Evolutionary conservation across 1,140 invertebrate genomes (phyloP).

Genomic region (Rhizoglyphus robini): DNA sequence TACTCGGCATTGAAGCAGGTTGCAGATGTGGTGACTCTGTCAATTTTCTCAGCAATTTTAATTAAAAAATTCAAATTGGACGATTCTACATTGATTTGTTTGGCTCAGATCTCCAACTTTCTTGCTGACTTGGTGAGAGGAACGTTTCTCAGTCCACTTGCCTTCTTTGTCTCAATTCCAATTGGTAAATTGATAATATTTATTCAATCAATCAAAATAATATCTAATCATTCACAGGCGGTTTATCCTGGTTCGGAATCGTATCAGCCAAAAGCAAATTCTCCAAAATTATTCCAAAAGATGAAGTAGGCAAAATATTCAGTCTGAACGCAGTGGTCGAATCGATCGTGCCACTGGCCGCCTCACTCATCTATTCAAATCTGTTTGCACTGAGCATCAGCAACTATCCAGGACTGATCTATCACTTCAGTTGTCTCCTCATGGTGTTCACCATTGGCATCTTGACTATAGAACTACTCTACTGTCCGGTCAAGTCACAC

Average conservation of each 20-base stretch:
- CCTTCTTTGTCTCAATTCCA: not conserved
- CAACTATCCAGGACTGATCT: not conserved
- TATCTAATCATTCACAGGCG: too few relatives aligned
- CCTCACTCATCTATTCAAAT: not conserved
- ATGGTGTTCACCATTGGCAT: not conserved
- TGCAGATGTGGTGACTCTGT: not conserved
- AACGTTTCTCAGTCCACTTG: not conserved
- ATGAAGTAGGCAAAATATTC: conserved; percentile 4
- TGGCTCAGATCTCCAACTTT: not conserved
- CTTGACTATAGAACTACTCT: not conserved
- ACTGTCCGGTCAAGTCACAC: not conserved
- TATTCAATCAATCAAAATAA: not conserved
- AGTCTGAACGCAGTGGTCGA: not conserved
- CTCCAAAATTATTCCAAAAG: conserved; percentile 2
- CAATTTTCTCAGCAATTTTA: not conserved
- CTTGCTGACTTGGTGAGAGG: not conserved
- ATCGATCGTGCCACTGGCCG: not conserved
- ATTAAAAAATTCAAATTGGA: not conserved
- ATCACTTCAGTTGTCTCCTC: conserved; percentile 2
- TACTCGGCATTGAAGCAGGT: not conserved
- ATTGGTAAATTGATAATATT: not conserved
- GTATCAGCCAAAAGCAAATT: conserved; percentile 3
- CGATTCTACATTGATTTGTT: not conserved
- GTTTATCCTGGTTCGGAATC: not conserved
- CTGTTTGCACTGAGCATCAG: not conserved